phyloP scores from a whole-genome alignment of 2,113 vertebrate genomes.

The Neolamprologus ventralis region DNA sequence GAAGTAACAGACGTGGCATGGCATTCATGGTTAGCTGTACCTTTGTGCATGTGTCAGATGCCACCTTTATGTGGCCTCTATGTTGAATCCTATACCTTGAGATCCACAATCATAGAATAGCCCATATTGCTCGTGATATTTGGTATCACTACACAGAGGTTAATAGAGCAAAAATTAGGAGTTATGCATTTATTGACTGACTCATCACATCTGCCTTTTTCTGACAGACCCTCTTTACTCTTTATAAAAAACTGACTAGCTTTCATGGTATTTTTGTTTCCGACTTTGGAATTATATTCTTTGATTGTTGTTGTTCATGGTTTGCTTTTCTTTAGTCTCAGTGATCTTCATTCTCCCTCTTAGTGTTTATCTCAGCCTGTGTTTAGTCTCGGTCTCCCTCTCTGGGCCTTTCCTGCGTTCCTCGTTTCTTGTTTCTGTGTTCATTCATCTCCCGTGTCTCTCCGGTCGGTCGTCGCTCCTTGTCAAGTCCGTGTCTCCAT shows the following conservation, averaged over 20 bases:
- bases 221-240: background rate
- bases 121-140: fast-evolving
- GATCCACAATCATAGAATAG: background rate
- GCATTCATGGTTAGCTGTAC: fast-evolving
- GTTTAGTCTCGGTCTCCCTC: background rate
- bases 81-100: fast-evolving
- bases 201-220: background rate
- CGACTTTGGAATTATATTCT: background rate
- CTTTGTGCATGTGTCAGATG: background rate
- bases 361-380: background rate
- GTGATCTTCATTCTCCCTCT: background rate
- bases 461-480: background rate
- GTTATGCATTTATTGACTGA: background rate
- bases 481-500: fast-evolving
- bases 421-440: background rate
- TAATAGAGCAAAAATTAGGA: background rate
- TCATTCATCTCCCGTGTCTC: background rate
- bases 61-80: background rate
- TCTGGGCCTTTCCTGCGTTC: fast-evolving
- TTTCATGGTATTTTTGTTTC: background rate
- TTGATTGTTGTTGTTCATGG: background rate
- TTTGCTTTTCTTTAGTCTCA: background rate
- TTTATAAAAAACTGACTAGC: background rate
- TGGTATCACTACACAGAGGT: background rate
- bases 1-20: fast-evolving